These are phyloP conservation scores for Lepidostoma basale DNA, from an alignment of 1,140 invertebrate species.

Conservation along the genomic window DNA sequence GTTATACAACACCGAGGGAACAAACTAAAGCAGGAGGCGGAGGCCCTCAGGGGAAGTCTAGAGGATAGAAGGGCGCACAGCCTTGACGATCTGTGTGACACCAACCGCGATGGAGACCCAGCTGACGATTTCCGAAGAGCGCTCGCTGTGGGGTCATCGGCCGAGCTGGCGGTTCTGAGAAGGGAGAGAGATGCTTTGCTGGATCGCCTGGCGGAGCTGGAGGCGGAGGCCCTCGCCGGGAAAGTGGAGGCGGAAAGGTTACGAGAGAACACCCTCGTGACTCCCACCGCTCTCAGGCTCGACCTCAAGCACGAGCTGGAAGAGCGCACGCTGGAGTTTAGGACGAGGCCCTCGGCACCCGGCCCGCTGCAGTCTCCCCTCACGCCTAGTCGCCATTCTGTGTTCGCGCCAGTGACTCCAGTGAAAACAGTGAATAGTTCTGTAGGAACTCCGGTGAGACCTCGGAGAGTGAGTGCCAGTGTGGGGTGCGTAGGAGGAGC, in stretches of 20 bases:
- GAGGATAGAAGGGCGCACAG: conserved; percentile 53
- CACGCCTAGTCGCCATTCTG: conserved; percentile 21
- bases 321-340: conserved; percentile 17
- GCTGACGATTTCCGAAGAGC: conserved; percentile 59
- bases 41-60: conserved; percentile 55
- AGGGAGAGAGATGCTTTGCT: conserved; percentile 74
- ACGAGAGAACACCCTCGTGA: conserved; percentile 54
- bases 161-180: conserved; percentile 63
- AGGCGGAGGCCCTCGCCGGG: conserved; percentile 71
- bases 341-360: conserved; percentile 37
- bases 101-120: conserved; percentile 55
- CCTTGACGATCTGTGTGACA: conserved; percentile 41
- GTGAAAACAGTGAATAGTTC: conserved; percentile 20
- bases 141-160: conserved; percentile 53
- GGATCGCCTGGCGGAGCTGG: conserved; percentile 72
- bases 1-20: conserved; percentile 82
- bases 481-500: neutral
- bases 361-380: conserved; percentile 31
- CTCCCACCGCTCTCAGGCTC: conserved; percentile 2
- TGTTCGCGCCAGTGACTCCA: conserved; percentile 41
- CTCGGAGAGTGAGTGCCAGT: conserved; percentile 25
- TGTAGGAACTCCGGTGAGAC: conserved; percentile 38
- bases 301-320: conserved; percentile 25
- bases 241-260: conserved; percentile 68
- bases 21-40: conserved; percentile 75